These are phyloP conservation scores for Catostomus latipinnis DNA, from an alignment of 2,797 vertebrate genomes.

Conservation along the genomic window DNA sequence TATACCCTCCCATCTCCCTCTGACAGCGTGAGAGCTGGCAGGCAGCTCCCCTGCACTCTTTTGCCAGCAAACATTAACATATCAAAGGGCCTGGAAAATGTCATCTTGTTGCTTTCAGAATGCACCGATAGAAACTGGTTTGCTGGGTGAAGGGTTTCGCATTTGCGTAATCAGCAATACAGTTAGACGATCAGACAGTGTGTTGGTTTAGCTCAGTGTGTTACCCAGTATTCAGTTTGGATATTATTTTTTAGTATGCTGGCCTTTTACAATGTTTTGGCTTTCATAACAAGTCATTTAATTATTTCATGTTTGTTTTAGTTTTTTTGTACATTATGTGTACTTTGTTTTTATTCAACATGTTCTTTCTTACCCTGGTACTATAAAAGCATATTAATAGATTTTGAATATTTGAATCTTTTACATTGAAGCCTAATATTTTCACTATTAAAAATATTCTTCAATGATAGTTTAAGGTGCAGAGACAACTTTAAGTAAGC, in stretches of 20 bases:
- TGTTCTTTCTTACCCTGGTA: not conserved
- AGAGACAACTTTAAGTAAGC: not conserved
- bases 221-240: not conserved
- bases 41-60: constrained; percentile 7
- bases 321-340: constrained; percentile 5
- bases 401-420: not conserved
- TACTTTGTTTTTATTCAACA: not conserved
- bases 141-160: constrained; percentile 31
- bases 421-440: not conserved
- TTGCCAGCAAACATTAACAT: constrained; percentile 50
- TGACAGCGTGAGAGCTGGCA: constrained; percentile 17
- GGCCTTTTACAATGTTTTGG: constrained; percentile 1
- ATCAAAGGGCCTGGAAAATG: constrained; percentile 61
- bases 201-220: not conserved
- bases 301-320: not conserved
- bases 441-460: no score
- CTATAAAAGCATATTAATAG: not conserved
- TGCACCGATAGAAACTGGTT: constrained; percentile 21
- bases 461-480: not conserved
- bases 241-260: not conserved
- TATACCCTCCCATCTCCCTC: constrained; percentile 30
- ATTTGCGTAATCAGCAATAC: constrained; percentile 29
- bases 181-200: not conserved
- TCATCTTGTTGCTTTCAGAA: constrained; percentile 48
- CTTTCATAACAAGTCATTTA: not conserved